Base-by-base conservation (phyloP, 2,113 vertebrate species). In the Nicator chloris region DNA sequence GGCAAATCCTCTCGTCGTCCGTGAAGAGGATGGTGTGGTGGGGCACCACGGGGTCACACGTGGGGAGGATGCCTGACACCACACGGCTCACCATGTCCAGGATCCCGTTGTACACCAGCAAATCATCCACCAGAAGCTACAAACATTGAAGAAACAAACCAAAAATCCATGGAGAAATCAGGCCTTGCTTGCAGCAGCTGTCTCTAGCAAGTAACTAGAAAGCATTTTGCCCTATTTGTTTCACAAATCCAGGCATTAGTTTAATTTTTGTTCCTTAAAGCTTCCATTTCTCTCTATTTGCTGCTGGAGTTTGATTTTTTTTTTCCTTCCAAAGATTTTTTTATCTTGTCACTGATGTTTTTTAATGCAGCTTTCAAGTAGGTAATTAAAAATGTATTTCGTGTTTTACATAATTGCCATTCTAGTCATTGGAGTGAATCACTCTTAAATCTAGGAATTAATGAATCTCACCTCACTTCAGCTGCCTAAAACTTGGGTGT, bases 11-110 rank as follows among this genome's bases (percentile, higher is more conserved):
- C 30, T 97, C 93, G 11, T 99, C 97, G 57, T 98, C 98, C 0
- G 99, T 99, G 93, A 99, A 99, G 53, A 99, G 98, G 95, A 99
- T 98, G 96, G 99, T 99, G 97, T 99, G 99, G 94, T 99, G 98
- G 1, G 98, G 99, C 78, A 99, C 97, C 8, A 97, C 94, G 0
- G 98, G 98, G 19, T 99, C 98, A 0, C 99, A 99, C 5, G 98
- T 99, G 3, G 99, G 99, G 50, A 99, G 98, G 94, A 99, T 99
- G 61, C 99, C 99, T 8, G 97, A 97, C 1, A 98, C 82, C 56
- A 98, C 82, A 15, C 98, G 98, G 94, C 91, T 98, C 59, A 99
- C 98, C 91, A 98, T 97, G 95, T 99, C 98, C 97, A 99, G 96
- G 82, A 99, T 97, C 66, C 99, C 99, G 6, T 99, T 99, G 96